phyloP scores from a whole-genome alignment of 2,797 vertebrate genomes.

The Thripadectes ignobilis region DNA sequence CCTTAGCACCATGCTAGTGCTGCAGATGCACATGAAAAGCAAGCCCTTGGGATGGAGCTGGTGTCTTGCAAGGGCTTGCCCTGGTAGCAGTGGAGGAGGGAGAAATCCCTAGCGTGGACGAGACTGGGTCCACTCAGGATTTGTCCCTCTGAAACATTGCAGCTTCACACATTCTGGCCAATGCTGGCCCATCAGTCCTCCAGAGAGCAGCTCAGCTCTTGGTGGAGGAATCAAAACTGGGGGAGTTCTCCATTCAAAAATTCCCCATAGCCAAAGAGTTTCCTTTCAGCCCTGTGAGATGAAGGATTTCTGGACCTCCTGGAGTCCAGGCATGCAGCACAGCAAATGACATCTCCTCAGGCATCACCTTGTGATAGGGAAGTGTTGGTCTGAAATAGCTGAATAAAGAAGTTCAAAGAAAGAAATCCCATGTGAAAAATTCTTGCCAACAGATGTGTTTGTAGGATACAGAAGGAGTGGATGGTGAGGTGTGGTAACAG shows the following conservation, averaged over 20 bases:
- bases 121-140: not conserved
- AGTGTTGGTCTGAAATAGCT: not conserved
- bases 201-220: not conserved
- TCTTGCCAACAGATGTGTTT: not conserved
- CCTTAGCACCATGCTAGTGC: not conserved
- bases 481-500: not conserved
- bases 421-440: not conserved
- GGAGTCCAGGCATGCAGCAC: not conserved
- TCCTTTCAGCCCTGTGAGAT: not conserved
- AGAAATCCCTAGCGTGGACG: rapidly evolving
- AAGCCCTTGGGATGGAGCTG: not conserved
- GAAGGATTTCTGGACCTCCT: not conserved
- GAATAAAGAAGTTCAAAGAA: not conserved
- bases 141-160: not conserved
- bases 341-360: not conserved
- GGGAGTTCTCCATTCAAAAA: not conserved
- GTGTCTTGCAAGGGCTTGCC: not conserved
- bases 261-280: not conserved
- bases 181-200: not conserved
- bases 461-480: not conserved
- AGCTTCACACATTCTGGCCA: not conserved
- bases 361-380: not conserved
- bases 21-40: not conserved
- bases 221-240: not conserved
- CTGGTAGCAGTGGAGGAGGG: not conserved